phyloP scores from a whole-genome alignment of 1,140 invertebrate species.

The Papilio polyxenes region DNA sequence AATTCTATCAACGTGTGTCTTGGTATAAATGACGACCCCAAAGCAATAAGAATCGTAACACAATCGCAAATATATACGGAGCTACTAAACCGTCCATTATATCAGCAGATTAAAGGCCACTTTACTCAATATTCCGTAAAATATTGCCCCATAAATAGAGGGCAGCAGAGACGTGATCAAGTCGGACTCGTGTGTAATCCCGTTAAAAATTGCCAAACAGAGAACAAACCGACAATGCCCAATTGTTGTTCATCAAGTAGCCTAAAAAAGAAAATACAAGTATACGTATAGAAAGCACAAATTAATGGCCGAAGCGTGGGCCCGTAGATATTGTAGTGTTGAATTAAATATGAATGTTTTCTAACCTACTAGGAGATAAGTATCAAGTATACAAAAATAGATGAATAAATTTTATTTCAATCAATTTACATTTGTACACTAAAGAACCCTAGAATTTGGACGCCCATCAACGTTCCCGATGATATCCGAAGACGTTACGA shows the following conservation, averaged over 20 bases:
- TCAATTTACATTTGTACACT: not conserved
- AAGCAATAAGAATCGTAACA: constrained; percentile 70
- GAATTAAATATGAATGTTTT: not conserved
- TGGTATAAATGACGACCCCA: constrained; percentile 5
- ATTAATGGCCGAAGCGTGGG: not conserved
- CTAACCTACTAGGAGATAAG: not conserved
- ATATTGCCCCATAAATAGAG: constrained; percentile 78
- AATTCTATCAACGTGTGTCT: not conserved
- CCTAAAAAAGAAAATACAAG: constrained; percentile 60
- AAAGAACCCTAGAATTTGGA: constrained; percentile 35
- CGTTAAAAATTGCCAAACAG: constrained; percentile 79
- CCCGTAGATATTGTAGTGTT: not conserved
- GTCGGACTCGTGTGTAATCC: constrained; percentile 65
- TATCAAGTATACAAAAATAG: not conserved
- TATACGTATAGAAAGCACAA: not conserved
- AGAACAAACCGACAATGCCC: constrained; percentile 73
- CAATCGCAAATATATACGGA: constrained; percentile 60
- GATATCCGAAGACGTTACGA: constrained; percentile 65
- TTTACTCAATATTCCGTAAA: constrained; percentile 79
- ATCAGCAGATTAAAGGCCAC: constrained; percentile 78
- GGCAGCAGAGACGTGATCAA: constrained; percentile 73
- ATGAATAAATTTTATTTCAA: not conserved
- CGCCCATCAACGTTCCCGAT: constrained; percentile 54
- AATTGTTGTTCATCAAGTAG: constrained; percentile 66
- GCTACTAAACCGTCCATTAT: constrained; percentile 69